Base-by-base conservation (phyloP, 1,140 invertebrate genomes). In the Nomia melanderi region DNA sequence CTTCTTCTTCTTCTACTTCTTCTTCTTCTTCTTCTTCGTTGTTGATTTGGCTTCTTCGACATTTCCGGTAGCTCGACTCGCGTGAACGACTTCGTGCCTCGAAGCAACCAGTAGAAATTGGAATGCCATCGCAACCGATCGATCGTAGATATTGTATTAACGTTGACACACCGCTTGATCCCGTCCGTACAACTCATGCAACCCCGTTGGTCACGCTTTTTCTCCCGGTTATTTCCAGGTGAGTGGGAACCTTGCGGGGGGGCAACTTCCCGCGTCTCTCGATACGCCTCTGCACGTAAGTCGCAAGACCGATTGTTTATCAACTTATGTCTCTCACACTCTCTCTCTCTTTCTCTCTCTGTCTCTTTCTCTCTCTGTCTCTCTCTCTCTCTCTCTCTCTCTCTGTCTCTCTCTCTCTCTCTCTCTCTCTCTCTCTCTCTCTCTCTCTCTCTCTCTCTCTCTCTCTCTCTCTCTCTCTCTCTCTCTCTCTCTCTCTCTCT, bases 141-240 rank as follows among this genome's bases (percentile, higher is more conserved):
- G 9, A 9, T 11, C 39, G 12, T n/a, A n/a, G n/a, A 36, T 36
- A 8, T 36, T 5, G 33, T 9, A 44, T 27, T 70, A 14, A 50
- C 39, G 23, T 77, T 50, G 36, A 56, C 41, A 71, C 12, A 81
- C n/a, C 60, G 77, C 54, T 57, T 83, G 70, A 77, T 79, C 67
- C 81, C 72, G 67, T 84, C 75, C 56, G 44, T 31, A 71, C 23
- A 62, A 67, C 66, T 82, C 65, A 77, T 84, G 70, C 78, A 75
- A 73, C 70, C 72, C 66, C 76, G 74, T 85, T 91, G 90, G 90
- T 91, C 87, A 90, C 86, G 86, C 86, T 88, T 86, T 87, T 90
- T 91, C 82, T 92, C 89, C 89, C 88, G 88, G 89, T 91, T 92
- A 88, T 91, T 92, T 92, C 83, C 90, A 92, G 91, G 90, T 91